Conservation (phyloP, 2,888 invertebrate species). For the Lithodes maja region DNA sequence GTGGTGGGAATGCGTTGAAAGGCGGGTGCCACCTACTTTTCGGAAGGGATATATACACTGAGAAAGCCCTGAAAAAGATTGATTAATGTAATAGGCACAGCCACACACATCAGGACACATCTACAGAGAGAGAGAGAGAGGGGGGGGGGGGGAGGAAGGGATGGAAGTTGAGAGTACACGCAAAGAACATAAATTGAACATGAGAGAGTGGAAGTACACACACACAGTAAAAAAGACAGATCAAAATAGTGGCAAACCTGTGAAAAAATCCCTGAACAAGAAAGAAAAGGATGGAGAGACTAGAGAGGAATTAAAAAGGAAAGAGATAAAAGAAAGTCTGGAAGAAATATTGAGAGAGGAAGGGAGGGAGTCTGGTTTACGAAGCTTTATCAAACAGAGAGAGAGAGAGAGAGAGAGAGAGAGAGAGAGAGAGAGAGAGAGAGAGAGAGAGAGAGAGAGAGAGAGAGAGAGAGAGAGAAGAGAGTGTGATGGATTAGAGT, state of each 20-base stretch:
- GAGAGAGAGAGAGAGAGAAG: neutral
- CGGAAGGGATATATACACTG: too few relatives aligned
- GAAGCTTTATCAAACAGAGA: neutral
- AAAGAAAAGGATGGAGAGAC: neutral
- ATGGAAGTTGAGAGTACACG: neutral
- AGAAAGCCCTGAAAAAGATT: too few relatives aligned
- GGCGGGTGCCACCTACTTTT: too few relatives aligned
- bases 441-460: constrained; percentile 11
- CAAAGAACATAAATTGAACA: neutral
- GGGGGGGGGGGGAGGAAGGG: neutral
- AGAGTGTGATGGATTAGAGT: neutral
- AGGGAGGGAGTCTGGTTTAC: neutral
- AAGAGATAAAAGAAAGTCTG: neutral
- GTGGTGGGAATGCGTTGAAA: too few relatives aligned
- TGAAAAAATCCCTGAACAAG: neutral
- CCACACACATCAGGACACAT: neutral
- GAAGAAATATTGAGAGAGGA: neutral
- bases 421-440: constrained; percentile 4
- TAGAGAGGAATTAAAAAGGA: neutral
- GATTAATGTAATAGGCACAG: neutral
- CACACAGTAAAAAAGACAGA: neutral
- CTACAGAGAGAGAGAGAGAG: neutral
- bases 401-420: neutral
- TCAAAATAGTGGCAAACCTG: neutral
- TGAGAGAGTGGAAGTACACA: neutral